A percentile compares a stretch with the other conserved stretches of the same genome.
Evolutionary conservation across 2,888 invertebrate species (phyloP).

Genomic region (Volucella inanis): DNA sequence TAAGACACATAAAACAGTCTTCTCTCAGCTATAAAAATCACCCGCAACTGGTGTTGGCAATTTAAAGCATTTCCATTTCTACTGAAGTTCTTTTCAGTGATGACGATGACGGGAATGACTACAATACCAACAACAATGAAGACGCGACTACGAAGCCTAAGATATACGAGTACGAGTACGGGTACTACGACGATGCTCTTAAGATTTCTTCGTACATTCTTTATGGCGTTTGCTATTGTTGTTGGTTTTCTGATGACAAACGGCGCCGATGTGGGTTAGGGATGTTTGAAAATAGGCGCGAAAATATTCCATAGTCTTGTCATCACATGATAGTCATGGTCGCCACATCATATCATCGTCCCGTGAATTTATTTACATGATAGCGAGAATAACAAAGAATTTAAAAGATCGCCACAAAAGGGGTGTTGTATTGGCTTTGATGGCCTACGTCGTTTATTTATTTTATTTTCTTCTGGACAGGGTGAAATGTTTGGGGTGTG

Average conservation of each 20-base stretch:
- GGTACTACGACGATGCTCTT: slow-evolving; percentile 39
- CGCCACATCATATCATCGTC: slow-evolving; percentile 41
- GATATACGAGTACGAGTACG: background rate
- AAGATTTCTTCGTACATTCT: slow-evolving; percentile 42
- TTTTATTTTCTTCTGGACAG: background rate
- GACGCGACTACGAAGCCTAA: too few relatives aligned
- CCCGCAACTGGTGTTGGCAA: slow-evolving; percentile 72
- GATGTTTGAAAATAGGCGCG: slow-evolving; percentile 54
- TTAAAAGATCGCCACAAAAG: slow-evolving; percentile 47
- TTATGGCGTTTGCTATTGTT: slow-evolving; percentile 29
- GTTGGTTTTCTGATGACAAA: slow-evolving; percentile 1
- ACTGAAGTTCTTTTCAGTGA: background rate
- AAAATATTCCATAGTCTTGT: slow-evolving; percentile 52
- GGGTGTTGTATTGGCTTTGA: slow-evolving; percentile 61
- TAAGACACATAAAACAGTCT: slow-evolving; percentile 42
- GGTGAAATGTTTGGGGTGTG: background rate
- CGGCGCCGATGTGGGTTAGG: background rate
- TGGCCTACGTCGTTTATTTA: slow-evolving; percentile 52
- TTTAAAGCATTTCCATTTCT: slow-evolving; percentile 62
- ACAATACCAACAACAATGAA: background rate
- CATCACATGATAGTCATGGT: background rate
- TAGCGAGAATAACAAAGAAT: slow-evolving; percentile 37
- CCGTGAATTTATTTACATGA: slow-evolving; percentile 53
- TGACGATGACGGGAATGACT: too few relatives aligned
- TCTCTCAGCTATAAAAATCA: slow-evolving; percentile 49